Evolutionary conservation across 2,888 invertebrate species (phyloP), one percentile per base, ranked within the genome.

Genomic region (Synanthedon formicaeformis): DNA sequence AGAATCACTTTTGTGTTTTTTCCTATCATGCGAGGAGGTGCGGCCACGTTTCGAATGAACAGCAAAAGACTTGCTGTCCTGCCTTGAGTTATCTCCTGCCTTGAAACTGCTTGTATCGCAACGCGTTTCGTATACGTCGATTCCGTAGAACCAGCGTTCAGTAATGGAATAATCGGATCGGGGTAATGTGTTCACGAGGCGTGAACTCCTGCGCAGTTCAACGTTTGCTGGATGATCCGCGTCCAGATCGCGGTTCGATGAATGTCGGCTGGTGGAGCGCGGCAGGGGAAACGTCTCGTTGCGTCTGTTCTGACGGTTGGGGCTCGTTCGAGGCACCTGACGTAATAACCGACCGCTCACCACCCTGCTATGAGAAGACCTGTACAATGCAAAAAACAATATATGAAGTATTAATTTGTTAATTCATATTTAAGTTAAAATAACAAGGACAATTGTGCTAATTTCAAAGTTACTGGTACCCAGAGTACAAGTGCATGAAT

Each of bases 341-440:
- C 86, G 87, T 76, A 86, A 81, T 79, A 81, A 83, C 82, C 87
- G 85, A 79, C 84, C 87, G 86, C 87, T 86, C 81, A 86, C 85
- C 85, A 86, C 88, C 87, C 86, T 87, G 87, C 88, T 83, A 78
- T 86, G 85, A 88, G 85, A 87, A 85, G 84, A 86, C 84, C 88
- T 88, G 79, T 57, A 67, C 45, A 12, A 45, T 13, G 14, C 45
- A 55, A 57, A 54, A 53, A 50, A 52, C 48, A 55, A 23, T 23
- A 23, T 1, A 5, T 4, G 5, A 23, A 23, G 23, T 23, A 23
- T 23, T 23, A 23, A 51, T 16, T 48, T 34, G 16, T 11, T 10
- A 34, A 34, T 34, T 34, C 34, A 34, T 34, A 34, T 34, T 34
- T 3, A 34, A 34, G 5, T 45, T 10, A 50, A 27, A 34, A 34